phyloP scores from a whole-genome alignment of 2,888 invertebrate genomes.

The Trileptium ribeirensis region DNA sequence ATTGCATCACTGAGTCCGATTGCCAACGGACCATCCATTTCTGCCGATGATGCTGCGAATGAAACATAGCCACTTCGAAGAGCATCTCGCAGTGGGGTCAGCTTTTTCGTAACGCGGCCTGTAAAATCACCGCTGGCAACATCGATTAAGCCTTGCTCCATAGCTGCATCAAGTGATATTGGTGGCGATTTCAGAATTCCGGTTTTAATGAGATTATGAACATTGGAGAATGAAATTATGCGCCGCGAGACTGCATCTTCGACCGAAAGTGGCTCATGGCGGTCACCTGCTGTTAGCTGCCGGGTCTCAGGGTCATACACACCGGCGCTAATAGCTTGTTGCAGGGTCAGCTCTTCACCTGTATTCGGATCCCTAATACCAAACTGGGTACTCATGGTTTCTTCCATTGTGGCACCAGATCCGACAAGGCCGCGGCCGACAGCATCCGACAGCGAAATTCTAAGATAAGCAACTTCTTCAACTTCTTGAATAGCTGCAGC shows the following conservation, averaged over 20 bases:
- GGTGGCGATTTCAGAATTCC: constrained; percentile 40
- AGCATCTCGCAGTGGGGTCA: constrained; percentile 20
- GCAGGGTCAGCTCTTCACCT: constrained; percentile 64
- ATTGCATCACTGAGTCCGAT: constrained; percentile 76
- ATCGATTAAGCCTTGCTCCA: constrained; percentile 34
- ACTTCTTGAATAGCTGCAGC: constrained; percentile 64
- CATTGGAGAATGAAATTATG: constrained; percentile 46
- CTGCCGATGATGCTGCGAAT: neutral
- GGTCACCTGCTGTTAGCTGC: constrained; percentile 62
- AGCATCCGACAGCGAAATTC: constrained; percentile 73
- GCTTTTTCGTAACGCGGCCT: constrained; percentile 11
- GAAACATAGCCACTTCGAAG: constrained; percentile 21
- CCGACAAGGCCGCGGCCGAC: constrained; percentile 70
- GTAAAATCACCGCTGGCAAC: constrained; percentile 33
- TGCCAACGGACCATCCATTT: constrained; percentile 26
- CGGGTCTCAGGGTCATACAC: constrained; percentile 74
- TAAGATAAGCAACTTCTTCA: constrained; percentile 66
- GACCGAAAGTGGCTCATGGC: constrained; percentile 59
- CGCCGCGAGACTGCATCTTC: constrained; percentile 53
- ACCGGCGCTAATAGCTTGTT: constrained; percentile 80
- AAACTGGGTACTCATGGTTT: constrained; percentile 68
- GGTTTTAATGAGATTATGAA: constrained; percentile 45
- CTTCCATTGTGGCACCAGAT: constrained; percentile 68
- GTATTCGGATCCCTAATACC: constrained; percentile 66
- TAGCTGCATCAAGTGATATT: constrained; percentile 51